Evolutionary conservation across 2,113 vertebrate species (phyloP), one percentile per base, ranked within the genome.

Genomic region (Perognathus longimembris): DNA sequence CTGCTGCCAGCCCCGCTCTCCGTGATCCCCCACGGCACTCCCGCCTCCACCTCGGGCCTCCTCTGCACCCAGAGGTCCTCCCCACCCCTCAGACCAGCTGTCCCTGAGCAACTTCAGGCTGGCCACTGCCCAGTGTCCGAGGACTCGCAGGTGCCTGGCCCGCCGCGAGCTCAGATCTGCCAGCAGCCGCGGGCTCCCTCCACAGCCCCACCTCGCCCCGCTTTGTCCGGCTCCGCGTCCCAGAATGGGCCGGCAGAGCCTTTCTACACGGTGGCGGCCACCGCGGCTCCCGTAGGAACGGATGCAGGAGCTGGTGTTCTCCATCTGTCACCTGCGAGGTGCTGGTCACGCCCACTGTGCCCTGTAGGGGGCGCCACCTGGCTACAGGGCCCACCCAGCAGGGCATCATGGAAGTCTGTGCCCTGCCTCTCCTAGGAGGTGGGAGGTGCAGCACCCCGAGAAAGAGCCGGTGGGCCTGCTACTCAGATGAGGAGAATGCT

Each of bases 191-290:
- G 50, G 17, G 50, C 50, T 54, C 73, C 92, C 61, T 15, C 12
- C 10, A 67, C 75, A 30, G 4, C 28, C 24, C 36, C 42, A 1
- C 50, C 24, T 34, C 15, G 1, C 38, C 42, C 73, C 7, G 18
- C 22, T 26, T 15, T 7, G 6, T 20, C 7, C n/a, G 54, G 20
- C 54, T 32, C 9, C 24, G 20, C 24, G 11, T 57, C 21, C 74
- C 36, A 54, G 8, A 1, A 1, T 30, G 70, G 50, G 24, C 20
- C 67, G 42, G 2, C 0, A 50, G 17, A 8, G 0, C 0, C 2
- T 26, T 14, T 42, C 32, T 24, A 28, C 61, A 64, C 66, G 6
- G 15, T 9, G 20, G 24, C 3, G 32, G 24, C 20, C 9, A 22
- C 74, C 9, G 38, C 28, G 28, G 40, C 11, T 21, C 21, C 6